Percentiles rank a stretch among this genome's conserved stretches.
Conservation (phyloP, 2,113 vertebrate genomes). For the Pteruthius melanotis region DNA sequence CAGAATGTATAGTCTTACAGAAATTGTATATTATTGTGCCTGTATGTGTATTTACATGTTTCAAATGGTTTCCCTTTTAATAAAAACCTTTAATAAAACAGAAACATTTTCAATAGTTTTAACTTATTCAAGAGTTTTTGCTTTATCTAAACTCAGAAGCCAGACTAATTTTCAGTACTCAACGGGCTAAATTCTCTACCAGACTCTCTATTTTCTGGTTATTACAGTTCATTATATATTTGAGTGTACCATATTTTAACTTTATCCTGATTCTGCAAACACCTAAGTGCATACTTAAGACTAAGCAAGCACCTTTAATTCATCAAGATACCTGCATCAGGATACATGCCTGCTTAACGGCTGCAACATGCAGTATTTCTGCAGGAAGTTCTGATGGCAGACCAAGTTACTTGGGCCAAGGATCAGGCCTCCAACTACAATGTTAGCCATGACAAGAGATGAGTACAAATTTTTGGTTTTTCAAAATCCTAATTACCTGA, state of each 20-base stretch:
- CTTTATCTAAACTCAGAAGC: background rate
- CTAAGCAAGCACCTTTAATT: background rate
- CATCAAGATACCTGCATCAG: background rate
- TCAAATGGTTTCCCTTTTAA: background rate
- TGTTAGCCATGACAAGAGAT: rapidly evolving
- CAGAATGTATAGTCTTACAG: background rate
- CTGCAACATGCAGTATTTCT: background rate
- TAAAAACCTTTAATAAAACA: background rate
- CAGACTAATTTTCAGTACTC: background rate
- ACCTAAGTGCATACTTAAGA: background rate
- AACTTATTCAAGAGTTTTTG: background rate
- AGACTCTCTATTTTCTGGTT: background rate
- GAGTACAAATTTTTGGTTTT: background rate
- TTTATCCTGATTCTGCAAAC: background rate
- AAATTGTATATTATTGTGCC: background rate
- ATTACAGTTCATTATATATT: background rate
- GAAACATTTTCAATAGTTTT: background rate
- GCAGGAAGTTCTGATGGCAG: background rate
- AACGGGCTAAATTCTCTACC: background rate
- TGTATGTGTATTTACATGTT: background rate
- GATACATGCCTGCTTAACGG: background rate
- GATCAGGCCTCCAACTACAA: background rate
- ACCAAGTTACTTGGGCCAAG: background rate
- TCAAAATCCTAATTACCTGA: background rate
- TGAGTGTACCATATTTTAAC: background rate